Conservation (phyloP, 2,888 invertebrate species). For the Cyrtodaria siliqua region DNA sequence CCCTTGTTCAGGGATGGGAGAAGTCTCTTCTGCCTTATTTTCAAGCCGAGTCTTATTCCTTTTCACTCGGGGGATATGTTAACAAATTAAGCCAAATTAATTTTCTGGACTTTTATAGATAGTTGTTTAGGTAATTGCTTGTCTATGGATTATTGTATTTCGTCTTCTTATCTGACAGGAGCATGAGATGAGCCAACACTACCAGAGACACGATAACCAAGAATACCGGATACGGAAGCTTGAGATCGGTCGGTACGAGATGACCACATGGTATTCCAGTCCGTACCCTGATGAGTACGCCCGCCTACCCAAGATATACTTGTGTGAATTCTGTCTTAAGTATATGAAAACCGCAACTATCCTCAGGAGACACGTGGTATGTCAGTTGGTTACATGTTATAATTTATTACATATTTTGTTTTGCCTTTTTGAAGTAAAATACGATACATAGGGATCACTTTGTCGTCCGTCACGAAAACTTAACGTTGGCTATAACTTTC, state of each 20-base stretch:
- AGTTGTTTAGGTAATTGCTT: neutral
- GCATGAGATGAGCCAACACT: conserved; percentile 91
- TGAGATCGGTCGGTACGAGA: conserved; percentile 98
- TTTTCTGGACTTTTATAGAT: no score
- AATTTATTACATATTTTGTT: no score
- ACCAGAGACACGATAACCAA: conserved; percentile 86
- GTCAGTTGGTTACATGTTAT: no score
- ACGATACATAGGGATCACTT: no score
- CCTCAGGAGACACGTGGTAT: conserved; percentile 91
- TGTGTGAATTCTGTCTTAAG: conserved; percentile 98
- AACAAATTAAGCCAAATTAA: no score
- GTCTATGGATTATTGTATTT: neutral
- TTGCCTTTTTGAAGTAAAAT: no score
- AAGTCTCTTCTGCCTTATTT: no score
- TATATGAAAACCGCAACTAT: conserved; percentile 97
- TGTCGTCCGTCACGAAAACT: no score
- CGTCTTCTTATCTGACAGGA: conserved; percentile 88
- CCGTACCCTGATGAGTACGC: conserved; percentile 96
- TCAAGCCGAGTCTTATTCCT: no score
- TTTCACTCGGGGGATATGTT: neutral
- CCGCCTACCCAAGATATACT: conserved; percentile 95
- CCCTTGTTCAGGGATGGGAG: no score
- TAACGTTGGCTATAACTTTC: no score
- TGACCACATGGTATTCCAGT: conserved; percentile 94
- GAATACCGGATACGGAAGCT: conserved; percentile 92